Percentiles rank a stretch among this genome's conserved stretches.
phyloP scores from a whole-genome alignment of 2,888 invertebrate genomes.

The Callinectes sapidus region DNA sequence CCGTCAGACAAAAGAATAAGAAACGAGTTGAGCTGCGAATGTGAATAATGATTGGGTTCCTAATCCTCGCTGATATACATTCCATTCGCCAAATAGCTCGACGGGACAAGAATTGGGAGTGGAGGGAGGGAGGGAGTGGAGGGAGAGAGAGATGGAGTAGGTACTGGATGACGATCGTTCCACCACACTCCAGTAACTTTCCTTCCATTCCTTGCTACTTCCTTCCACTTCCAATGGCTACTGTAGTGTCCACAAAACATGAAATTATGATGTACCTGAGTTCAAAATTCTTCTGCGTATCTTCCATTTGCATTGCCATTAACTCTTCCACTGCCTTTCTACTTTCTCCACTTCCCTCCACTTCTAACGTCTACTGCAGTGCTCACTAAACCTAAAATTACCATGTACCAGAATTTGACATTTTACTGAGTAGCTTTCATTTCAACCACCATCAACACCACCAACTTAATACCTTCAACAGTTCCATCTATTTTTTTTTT shows the following conservation, averaged over 20 bases:
- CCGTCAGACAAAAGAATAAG: slow-evolving; percentile 12
- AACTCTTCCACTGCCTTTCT: too few relatives aligned
- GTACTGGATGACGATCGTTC: slow-evolving; percentile 9
- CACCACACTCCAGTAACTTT: background rate
- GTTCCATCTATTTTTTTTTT: background rate
- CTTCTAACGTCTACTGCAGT: background rate
- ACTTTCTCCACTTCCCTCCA: background rate
- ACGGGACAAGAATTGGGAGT: background rate
- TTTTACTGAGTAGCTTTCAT: too few relatives aligned
- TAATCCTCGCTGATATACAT: slow-evolving; percentile 14
- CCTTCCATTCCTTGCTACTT: background rate
- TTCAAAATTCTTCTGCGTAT: background rate
- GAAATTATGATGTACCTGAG: background rate
- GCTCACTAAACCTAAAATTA: too few relatives aligned
- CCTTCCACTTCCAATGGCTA: background rate
- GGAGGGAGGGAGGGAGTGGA: background rate
- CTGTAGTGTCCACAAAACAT: background rate
- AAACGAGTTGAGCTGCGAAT: slow-evolving; percentile 17
- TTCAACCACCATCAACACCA: too few relatives aligned
- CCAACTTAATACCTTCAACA: too few relatives aligned
- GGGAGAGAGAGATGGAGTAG: background rate
- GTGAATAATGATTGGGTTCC: slow-evolving; percentile 32
- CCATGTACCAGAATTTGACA: too few relatives aligned
- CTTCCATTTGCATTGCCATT: too few relatives aligned
- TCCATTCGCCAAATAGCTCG: slow-evolving; percentile 32